These are phyloP conservation scores for Serripes groenlandicus DNA, from an alignment of 2,888 invertebrate genomes.

Conservation along the genomic window DNA sequence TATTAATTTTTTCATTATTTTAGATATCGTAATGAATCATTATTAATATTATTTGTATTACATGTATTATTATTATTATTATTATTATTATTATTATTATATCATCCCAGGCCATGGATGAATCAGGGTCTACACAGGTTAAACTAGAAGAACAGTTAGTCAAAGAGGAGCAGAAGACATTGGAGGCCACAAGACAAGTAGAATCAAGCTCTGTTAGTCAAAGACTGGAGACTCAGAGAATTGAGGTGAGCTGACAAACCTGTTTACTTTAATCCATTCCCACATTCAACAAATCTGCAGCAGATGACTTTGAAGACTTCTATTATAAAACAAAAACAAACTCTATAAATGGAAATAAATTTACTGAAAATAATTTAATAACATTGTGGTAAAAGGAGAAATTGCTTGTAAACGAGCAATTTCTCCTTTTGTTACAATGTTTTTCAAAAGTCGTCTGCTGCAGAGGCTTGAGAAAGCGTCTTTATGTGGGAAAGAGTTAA, in stretches of 20 bases:
- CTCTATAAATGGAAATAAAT: background rate
- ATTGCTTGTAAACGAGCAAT: background rate
- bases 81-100: too few species aligned
- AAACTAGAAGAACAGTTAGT: slow-evolving; percentile 76
- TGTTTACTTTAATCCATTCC: background rate
- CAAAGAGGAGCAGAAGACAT: slow-evolving; percentile 68
- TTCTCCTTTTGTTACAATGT: background rate
- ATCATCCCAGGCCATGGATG: slow-evolving; percentile 59
- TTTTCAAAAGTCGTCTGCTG: background rate
- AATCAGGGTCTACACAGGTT: slow-evolving; percentile 61
- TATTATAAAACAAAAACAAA: background rate
- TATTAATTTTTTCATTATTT: too few species aligned
- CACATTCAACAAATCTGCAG: background rate
- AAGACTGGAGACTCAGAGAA: slow-evolving; percentile 70
- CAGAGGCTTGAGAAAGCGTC: background rate
- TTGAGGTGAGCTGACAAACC: slow-evolving; percentile 53
- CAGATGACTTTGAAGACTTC: background rate
- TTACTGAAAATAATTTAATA: background rate
- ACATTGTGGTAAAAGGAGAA: background rate
- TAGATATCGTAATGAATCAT: too few species aligned
- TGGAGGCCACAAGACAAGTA: slow-evolving; percentile 55
- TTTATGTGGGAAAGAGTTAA: background rate
- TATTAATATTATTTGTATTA: too few species aligned
- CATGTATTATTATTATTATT: too few species aligned
- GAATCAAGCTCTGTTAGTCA: slow-evolving; percentile 62